Evolutionary conservation across 1,140 invertebrate genomes (phyloP).

Genomic region (Agrilus planipennis): DNA sequence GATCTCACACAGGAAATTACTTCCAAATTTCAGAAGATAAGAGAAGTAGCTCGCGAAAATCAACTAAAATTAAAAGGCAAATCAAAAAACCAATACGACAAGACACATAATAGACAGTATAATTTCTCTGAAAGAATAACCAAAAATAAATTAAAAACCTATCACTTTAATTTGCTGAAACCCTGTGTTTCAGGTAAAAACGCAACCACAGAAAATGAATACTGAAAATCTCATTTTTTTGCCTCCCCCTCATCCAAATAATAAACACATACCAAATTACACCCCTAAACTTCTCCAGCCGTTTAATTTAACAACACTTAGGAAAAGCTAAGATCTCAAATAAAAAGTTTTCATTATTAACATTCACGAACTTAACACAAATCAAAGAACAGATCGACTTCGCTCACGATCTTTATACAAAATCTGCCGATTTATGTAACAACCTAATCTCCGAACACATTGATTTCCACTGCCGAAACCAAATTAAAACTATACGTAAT

Average conservation of each 20-base stretch:
- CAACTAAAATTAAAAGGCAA: conserved; percentile 11
- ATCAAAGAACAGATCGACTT: conserved; percentile 1
- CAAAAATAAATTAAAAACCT: conserved; percentile 9
- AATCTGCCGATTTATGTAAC: background rate
- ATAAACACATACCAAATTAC: conserved; percentile 8
- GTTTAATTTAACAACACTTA: conserved; percentile 10
- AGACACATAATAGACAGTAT: conserved; percentile 25
- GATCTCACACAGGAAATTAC: conserved; percentile 26
- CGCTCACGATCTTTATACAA: conserved; percentile 1
- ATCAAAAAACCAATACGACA: conserved; percentile 18
- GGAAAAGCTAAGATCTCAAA: conserved; percentile 10
- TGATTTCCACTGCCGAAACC: background rate
- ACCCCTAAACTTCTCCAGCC: conserved; percentile 2
- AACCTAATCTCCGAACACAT: background rate
- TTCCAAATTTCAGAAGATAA: conserved; percentile 18
- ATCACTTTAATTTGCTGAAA: conserved; percentile 18
- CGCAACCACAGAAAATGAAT: no score
- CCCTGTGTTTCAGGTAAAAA: conserved; percentile 5
- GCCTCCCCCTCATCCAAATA: conserved; percentile 22
- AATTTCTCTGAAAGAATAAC: conserved; percentile 12
- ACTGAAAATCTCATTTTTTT: no score
- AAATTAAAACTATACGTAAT: conserved; percentile 8
- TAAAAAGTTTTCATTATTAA: conserved; percentile 10
- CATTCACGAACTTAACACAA: conserved; percentile 12
- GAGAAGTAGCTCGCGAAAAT: conserved; percentile 11